Evolutionary conservation across 2,888 invertebrate genomes (phyloP).

Genomic region (Epinotia ramella): DNA sequence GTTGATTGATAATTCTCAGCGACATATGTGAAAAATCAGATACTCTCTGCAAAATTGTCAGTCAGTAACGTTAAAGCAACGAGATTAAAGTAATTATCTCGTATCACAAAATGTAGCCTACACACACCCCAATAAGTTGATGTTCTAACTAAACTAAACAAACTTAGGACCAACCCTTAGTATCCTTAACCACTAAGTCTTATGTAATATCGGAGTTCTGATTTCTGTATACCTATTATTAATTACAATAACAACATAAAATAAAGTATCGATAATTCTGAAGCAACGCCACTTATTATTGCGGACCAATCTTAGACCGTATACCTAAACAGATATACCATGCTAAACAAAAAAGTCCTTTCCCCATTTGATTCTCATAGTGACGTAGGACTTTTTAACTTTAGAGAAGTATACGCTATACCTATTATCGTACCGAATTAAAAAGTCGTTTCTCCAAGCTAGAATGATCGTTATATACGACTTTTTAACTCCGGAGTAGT

Average conservation of each 20-base stretch:
- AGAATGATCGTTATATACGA: background rate
- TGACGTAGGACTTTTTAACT: background rate
- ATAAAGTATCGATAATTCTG: background rate
- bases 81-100: too few species aligned
- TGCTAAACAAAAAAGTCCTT: background rate
- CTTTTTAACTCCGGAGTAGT: background rate
- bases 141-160: too few species aligned
- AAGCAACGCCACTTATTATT: conserved; percentile 9
- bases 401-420: background rate
- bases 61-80: too few species aligned
- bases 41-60: too few species aligned
- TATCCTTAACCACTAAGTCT: too few species aligned
- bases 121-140: too few species aligned
- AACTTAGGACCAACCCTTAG: too few species aligned
- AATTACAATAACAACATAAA: too few species aligned
- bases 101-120: too few species aligned
- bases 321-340: background rate
- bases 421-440: background rate
- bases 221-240: too few species aligned
- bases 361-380: background rate
- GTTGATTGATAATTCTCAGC: too few species aligned
- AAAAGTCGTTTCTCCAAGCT: background rate
- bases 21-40: background rate
- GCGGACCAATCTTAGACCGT: conserved; percentile 13
- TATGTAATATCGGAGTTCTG: too few species aligned